Evolutionary conservation across 2,888 invertebrate genomes (phyloP).

Genomic region (Gerosis bhagava): DNA sequence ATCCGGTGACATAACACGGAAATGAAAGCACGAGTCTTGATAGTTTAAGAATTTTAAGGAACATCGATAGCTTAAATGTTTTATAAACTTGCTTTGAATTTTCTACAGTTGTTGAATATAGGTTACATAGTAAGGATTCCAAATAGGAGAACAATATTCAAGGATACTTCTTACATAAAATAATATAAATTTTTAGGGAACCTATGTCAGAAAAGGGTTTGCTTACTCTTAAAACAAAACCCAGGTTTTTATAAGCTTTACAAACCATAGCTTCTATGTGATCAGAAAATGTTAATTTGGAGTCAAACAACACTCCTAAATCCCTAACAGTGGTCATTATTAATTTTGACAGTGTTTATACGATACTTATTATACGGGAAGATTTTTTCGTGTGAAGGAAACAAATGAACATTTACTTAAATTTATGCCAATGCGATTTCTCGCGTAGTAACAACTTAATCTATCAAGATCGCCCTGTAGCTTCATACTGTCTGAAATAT

Average conservation of each 20-base stretch:
- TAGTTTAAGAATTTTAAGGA: neutral
- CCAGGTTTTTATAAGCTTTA: neutral
- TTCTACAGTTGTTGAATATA: slow-evolving; percentile 3
- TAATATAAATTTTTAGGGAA: slow-evolving; percentile 1
- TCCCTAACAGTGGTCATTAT: neutral
- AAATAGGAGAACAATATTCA: slow-evolving; percentile 9
- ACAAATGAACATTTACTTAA: neutral
- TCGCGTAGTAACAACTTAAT: neutral
- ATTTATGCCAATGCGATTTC: neutral
- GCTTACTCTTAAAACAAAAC: slow-evolving; percentile 10
- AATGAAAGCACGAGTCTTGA: neutral
- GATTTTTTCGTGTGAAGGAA: neutral
- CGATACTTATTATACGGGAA: neutral
- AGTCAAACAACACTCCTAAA: neutral
- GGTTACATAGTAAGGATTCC: slow-evolving; percentile 6
- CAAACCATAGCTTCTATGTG: neutral
- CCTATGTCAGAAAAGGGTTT: neutral
- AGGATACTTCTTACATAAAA: slow-evolving; percentile 17
- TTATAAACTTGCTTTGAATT: slow-evolving; percentile 4
- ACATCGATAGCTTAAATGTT: neutral
- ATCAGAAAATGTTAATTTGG: slow-evolving; percentile 1
- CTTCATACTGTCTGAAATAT: neutral
- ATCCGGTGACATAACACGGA: neutral
- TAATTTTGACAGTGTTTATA: neutral
- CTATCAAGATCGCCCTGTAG: neutral